These are phyloP conservation scores for Eulemur rubriventer DNA, from an alignment of 2,797 vertebrate species.

Conservation along the genomic window DNA sequence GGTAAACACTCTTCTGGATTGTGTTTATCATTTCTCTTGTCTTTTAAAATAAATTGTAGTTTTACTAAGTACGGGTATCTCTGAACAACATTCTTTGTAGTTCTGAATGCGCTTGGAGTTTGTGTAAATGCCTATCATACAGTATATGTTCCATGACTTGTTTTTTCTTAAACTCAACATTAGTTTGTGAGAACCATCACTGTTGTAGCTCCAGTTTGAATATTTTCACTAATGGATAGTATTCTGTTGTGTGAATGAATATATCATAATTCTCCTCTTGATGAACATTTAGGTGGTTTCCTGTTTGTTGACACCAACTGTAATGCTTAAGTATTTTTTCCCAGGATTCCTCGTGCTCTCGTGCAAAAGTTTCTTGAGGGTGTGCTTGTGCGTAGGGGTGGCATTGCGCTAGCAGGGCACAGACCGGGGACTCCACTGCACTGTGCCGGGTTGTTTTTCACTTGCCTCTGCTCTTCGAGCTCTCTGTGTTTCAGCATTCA, in stretches of 20 bases:
- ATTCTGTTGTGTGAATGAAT: neutral
- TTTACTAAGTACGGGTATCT: neutral
- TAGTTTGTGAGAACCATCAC: neutral
- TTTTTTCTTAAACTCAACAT: neutral
- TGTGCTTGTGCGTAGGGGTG: neutral
- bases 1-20: conserved; percentile 1
- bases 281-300: neutral
- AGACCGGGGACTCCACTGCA: neutral
- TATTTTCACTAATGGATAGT: neutral
- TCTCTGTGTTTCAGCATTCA: neutral
- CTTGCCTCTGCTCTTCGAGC: neutral
- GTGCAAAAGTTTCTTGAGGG: neutral
- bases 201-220: neutral
- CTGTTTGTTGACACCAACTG: neutral
- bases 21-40: conserved; percentile 21
- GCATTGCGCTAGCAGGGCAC: neutral
- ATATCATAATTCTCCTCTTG: neutral
- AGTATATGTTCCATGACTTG: neutral
- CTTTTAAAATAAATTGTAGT: neutral
- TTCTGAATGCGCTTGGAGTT: conserved; percentile 40
- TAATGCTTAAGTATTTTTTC: neutral
- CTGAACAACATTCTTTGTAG: neutral
- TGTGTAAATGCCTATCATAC: neutral
- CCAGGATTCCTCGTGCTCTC: neutral
- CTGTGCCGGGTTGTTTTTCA: neutral